Evolutionary conservation across 2,888 invertebrate genomes (phyloP).

Genomic region (Augochlorella aurata): DNA sequence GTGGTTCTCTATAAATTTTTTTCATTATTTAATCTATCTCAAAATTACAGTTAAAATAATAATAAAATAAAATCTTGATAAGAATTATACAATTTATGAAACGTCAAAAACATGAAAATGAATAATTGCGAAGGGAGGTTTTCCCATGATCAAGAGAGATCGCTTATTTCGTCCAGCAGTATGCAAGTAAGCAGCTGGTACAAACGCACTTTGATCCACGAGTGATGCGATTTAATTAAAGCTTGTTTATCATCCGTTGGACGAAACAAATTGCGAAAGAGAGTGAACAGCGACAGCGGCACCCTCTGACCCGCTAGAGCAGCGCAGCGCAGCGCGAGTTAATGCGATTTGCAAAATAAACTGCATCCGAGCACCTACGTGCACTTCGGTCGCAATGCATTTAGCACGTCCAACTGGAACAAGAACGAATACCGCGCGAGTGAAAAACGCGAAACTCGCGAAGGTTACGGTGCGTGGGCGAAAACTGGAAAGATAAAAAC

Average conservation of each 20-base stretch:
- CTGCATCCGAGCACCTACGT: constrained; percentile 3
- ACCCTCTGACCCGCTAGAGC: not conserved
- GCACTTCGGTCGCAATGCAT: constrained; percentile 15
- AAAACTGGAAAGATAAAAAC: not conserved
- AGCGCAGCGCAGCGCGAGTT: constrained; percentile 1
- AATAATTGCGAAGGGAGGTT: not conserved
- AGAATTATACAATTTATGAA: too few relatives aligned
- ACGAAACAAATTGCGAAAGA: constrained; percentile 8
- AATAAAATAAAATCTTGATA: too few relatives aligned
- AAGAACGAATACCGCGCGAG: not conserved
- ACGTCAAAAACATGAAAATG: too few relatives aligned
- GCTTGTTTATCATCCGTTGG: constrained; percentile 33
- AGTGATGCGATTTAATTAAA: constrained; percentile 38
- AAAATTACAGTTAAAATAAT: too few relatives aligned
- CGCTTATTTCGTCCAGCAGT: not conserved
- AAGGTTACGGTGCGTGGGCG: too few relatives aligned
- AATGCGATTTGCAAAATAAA: not conserved
- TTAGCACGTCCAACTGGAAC: constrained; percentile 11
- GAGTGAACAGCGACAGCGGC: not conserved
- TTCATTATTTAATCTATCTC: too few relatives aligned
- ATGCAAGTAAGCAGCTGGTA: not conserved
- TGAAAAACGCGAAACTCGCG: not conserved
- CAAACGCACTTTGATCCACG: constrained; percentile 23
- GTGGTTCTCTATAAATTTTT: too few relatives aligned
- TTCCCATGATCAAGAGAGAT: not conserved